These are phyloP conservation scores for Platycnemis pennipes DNA, from an alignment of 2,888 invertebrate species.

Conservation along the genomic window DNA sequence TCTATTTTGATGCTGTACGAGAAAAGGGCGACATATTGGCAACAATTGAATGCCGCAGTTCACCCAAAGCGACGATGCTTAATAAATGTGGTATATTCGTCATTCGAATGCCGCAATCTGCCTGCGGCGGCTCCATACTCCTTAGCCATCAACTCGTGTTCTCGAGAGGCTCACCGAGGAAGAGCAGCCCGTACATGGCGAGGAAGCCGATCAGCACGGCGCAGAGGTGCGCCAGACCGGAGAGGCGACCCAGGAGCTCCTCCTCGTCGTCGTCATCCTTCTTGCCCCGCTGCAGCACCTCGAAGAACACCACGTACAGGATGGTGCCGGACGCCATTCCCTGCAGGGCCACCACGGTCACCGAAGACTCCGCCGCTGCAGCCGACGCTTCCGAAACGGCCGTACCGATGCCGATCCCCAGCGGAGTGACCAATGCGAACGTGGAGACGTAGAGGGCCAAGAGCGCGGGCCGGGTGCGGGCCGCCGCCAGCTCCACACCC, in stretches of 20 bases:
- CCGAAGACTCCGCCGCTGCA: slow-evolving; percentile 77
- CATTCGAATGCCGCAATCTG: too few relatives aligned
- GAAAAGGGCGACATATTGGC: too few relatives aligned
- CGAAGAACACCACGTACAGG: slow-evolving; percentile 90
- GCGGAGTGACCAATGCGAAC: slow-evolving; percentile 85
- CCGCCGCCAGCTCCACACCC: slow-evolving; percentile 83
- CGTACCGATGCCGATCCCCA: slow-evolving; percentile 86
- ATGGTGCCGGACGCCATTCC: slow-evolving; percentile 90
- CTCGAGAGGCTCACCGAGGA: slow-evolving; percentile 71
- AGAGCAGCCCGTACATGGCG: slow-evolving; percentile 81
- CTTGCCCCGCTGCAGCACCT: slow-evolving; percentile 88
- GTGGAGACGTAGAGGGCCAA: slow-evolving; percentile 82
- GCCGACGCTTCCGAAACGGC: slow-evolving; percentile 78
- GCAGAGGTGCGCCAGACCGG: slow-evolving; percentile 81
- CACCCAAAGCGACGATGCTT: too few relatives aligned
- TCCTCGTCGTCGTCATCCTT: slow-evolving; percentile 76
- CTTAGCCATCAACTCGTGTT: too few relatives aligned
- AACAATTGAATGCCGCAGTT: too few relatives aligned
- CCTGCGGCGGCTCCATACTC: too few relatives aligned
- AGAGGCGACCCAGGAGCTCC: slow-evolving; percentile 72
- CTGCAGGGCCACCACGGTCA: slow-evolving; percentile 82
- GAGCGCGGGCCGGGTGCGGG: slow-evolving; percentile 79
- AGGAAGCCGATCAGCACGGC: slow-evolving; percentile 82
- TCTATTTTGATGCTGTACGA: too few relatives aligned
- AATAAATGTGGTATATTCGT: too few relatives aligned